phyloP scores from a whole-genome alignment of 2,888 invertebrate genomes.

The Drosophila testacea region DNA sequence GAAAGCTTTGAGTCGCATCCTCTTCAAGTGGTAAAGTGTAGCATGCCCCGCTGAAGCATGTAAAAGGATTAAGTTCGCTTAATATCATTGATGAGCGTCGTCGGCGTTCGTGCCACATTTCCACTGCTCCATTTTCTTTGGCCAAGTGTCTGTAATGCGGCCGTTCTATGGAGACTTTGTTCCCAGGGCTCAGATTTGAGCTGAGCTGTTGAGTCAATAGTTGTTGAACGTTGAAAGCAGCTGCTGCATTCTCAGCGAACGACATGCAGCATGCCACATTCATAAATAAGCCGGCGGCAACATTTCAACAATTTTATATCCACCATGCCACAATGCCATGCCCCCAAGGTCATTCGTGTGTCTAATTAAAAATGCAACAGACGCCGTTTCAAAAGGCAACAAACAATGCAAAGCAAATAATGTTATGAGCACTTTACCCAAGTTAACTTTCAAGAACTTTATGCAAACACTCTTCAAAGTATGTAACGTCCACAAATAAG shows the following conservation, averaged over 20 bases:
- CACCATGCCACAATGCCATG: constrained; percentile 4
- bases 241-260: constrained; percentile 61
- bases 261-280: constrained; percentile 11
- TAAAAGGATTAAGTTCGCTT: constrained; percentile 79
- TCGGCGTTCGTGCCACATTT: neutral
- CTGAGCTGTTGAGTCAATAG: constrained; percentile 58
- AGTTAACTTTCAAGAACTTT: constrained; percentile 52
- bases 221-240: constrained; percentile 41
- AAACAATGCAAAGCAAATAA: constrained; percentile 30
- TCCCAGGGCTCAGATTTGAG: constrained; percentile 60
- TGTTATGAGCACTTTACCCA: constrained; percentile 41
- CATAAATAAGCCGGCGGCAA: neutral
- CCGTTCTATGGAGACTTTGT: constrained; percentile 53
- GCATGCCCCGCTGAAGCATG: constrained; percentile 62
- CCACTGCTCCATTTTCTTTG: neutral
- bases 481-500: constrained; percentile 20
- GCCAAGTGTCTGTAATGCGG: constrained; percentile 48
- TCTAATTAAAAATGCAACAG: constrained; percentile 71
- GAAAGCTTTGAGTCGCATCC: constrained; percentile 13
- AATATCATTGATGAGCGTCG: constrained; percentile 77
- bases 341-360: constrained; percentile 60
- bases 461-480: constrained; percentile 66
- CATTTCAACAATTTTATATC: too few species aligned
- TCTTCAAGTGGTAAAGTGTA: constrained; percentile 55
- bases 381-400: constrained; percentile 29